Base-by-base conservation (phyloP, 2,888 invertebrate species). In the Drosophila eohydei region DNA sequence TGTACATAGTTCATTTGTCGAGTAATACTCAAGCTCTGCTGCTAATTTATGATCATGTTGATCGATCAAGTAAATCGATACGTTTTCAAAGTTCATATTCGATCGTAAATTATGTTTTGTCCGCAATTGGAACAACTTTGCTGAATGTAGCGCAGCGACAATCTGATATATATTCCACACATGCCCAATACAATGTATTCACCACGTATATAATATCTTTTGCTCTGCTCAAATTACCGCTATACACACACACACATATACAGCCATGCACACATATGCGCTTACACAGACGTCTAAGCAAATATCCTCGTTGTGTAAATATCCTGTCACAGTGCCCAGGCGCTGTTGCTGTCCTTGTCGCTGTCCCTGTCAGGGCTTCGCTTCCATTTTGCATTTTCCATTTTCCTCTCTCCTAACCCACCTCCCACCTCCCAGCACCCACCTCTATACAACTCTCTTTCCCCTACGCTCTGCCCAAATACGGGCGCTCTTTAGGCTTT, bases 331-430 rank as follows among this genome's bases (percentile, higher is more conserved):
- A 57, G 46, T 69, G 62, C 30, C 60, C 58, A 50, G 46, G 46
- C 36, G 14, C 50, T 63, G 58, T 57, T 32, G n/a, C 41, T 60
- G 40, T 58, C 32, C 34, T 64, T 78, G 75, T 65, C 58, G 52
- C 65, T 64, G 61, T 63, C 48, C 28, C 46, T 81, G 74, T 73
- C 88, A 74, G 66, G 74, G 70, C 71, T 79, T 79, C 71, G 79
- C 84, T 78, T 72, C 72, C 72, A 74, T 80, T 82, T 87, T 87
- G 81, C 88, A 84, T 85, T 84, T 84, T 82, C 69, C 84, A 82
- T 65, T 88, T 78, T 78, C 52, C 55, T 32, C 70, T 46, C 60
- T 36, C 58, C 44, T 50, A 6, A 2, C 11, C 28, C 36, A 8
- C 32, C 3, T 6, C 3, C 11, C 46, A 38, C 41, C 41, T 5